Conservation (phyloP, 2,113 vertebrate genomes). For the Dasyornis broadbenti region DNA sequence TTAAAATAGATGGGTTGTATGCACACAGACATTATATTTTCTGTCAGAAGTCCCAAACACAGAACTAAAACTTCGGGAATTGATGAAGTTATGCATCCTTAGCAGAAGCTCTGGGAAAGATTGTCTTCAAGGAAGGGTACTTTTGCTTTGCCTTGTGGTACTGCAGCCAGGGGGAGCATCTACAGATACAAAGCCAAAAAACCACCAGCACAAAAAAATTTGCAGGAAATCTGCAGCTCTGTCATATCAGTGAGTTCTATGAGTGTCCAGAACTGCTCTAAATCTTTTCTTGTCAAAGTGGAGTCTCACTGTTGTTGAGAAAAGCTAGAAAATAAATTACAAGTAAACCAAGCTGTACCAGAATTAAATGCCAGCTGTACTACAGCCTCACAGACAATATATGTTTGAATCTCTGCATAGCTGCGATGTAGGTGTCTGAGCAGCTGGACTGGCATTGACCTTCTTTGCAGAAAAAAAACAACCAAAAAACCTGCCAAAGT, state of each 20-base stretch:
- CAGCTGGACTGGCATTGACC: background rate
- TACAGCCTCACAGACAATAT: background rate
- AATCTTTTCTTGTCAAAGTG: background rate
- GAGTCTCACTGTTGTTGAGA: background rate
- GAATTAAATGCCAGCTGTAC: background rate
- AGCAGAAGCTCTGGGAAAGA: background rate
- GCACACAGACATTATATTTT: background rate
- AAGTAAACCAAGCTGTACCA: background rate
- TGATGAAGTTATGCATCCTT: background rate
- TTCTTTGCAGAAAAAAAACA: background rate
- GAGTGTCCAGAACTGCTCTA: background rate
- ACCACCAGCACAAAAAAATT: background rate
- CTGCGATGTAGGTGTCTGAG: background rate
- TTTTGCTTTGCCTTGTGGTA: background rate
- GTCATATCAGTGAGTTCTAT: background rate
- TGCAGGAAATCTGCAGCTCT: background rate
- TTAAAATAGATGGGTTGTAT: background rate
- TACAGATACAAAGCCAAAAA: background rate
- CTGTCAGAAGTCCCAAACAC: background rate
- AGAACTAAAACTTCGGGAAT: background rate
- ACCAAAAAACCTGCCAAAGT: background rate
- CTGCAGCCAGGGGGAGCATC: background rate
- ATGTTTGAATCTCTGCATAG: background rate
- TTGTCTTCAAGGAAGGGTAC: background rate
- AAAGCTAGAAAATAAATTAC: background rate